These are phyloP conservation scores for Ctenodactylus gundi DNA, from an alignment of 2,113 vertebrate species.

Conservation along the genomic window DNA sequence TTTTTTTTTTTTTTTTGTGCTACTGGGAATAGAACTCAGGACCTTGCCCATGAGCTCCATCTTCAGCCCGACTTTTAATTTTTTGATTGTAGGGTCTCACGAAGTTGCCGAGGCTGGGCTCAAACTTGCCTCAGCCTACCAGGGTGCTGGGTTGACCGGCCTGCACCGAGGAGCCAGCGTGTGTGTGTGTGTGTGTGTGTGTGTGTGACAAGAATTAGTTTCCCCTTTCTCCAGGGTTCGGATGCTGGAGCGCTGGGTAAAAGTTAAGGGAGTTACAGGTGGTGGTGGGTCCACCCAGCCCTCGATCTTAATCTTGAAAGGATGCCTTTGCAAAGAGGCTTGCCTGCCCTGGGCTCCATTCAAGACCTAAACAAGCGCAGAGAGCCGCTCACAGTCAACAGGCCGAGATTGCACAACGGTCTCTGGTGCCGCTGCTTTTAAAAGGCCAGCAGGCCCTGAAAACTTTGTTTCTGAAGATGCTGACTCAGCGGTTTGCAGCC, in stretches of 20 bases:
- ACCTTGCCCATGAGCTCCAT: too few species aligned
- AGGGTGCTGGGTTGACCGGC: too few species aligned
- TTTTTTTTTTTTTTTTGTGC: too few species aligned
- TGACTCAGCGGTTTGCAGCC: constrained; percentile 82
- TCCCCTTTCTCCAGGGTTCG: too few species aligned
- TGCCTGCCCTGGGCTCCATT: constrained; percentile 8
- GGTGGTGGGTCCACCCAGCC: constrained; percentile 44
- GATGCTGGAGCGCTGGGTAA: not conserved
- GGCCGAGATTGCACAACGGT: constrained; percentile 64
- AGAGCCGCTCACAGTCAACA: constrained; percentile 50
- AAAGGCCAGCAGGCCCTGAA: constrained; percentile 60
- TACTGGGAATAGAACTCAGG: too few species aligned
- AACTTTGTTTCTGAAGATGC: constrained; percentile 81
- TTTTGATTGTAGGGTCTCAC: too few species aligned
- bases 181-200: too few species aligned
- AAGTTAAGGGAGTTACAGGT: constrained; percentile 56
- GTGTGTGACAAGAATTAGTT: too few species aligned
- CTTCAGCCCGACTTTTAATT: too few species aligned
- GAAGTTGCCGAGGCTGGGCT: too few species aligned
- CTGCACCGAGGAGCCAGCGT: too few species aligned
- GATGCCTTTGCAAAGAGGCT: not conserved
- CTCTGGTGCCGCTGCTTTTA: constrained; percentile 38
- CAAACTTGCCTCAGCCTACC: too few species aligned
- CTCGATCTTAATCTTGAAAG: not conserved
- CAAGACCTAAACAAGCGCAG: not conserved